Percentiles rank a stretch among this genome's conserved stretches.
Evolutionary conservation across 2,113 vertebrate species (phyloP).

Genomic region (Anhinga anhinga): DNA sequence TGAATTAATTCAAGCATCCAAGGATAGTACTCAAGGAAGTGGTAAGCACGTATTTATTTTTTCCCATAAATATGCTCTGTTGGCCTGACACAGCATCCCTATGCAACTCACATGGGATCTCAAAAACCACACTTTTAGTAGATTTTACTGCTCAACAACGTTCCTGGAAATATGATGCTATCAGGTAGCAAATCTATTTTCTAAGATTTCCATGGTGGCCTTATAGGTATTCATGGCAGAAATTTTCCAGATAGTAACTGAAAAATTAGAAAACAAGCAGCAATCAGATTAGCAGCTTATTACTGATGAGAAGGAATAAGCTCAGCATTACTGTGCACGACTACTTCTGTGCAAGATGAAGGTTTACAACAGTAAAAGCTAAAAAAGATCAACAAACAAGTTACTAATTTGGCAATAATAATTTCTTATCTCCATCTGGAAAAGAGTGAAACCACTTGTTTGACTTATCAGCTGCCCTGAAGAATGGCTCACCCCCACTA

Average conservation of each 20-base stretch:
- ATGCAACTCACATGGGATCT: background rate
- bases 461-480: background rate
- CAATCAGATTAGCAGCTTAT: background rate
- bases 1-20: background rate
- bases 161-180: background rate
- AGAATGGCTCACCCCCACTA: background rate
- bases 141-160: background rate
- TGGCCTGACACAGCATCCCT: background rate
- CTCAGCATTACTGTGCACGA: background rate
- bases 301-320: background rate
- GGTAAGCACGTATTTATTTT: background rate
- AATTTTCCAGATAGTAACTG: background rate
- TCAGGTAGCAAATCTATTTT: background rate
- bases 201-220: background rate
- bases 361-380: background rate
- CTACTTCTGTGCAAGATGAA: background rate
- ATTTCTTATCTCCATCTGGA: background rate
- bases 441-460: background rate
- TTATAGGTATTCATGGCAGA: background rate
- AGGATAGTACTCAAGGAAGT: background rate
- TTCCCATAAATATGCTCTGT: background rate
- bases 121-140: background rate
- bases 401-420: background rate
- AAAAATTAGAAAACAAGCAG: background rate
- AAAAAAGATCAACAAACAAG: background rate